Base-by-base conservation (phyloP, 2,797 vertebrate genomes). In the Gorsachius magnificus region DNA sequence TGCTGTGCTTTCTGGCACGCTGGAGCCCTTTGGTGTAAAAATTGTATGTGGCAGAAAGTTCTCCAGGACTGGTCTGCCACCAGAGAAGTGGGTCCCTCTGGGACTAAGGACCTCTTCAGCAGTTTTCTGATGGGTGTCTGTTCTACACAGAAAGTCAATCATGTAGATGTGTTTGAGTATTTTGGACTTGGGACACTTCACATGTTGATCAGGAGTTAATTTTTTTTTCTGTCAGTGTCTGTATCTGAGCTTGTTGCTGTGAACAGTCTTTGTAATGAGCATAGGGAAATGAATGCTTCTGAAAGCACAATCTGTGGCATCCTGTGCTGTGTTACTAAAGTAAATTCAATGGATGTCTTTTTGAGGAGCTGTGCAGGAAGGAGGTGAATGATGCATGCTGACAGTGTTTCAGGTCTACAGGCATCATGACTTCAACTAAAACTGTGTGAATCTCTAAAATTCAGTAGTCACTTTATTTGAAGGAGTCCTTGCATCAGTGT, bases 21-120 rank as follows among this genome's bases (percentile, higher is more conserved):
- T 35, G 66, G 29, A 72, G 33, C 33, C 20, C 33, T 80, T 66
- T n/a, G 38, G 33, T 53, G 18, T 77, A 26, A 58, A 76, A 65
- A 35, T 16, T 0, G 0, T 22, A 18, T 3, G 11, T 29, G 45
- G 41, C 48, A 78, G 80, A 61, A 57, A 0, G 0, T 78, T 77
- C 45, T 75, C 29, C 2, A 6, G 43, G 45, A 46, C 35, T 29
- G 25, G 21, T 50, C 24, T 70, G 43, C 88, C 10, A 2, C 36
- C 29, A 29, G 38, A 60, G 43, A 64, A n/a, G 33, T 80, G 36
- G 45, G 21, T 53, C 41, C 24, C 21, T 54, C 61, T 69, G 57
- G 25, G 35, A 36, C n/a, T 33, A 33, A 81, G 57, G 29, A 64
- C 16, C 18, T 83, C 35, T 65, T 53, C 54, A 72, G 2, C 10